Evolutionary conservation across 1,140 invertebrate species (phyloP).

Genomic region (Thaumetopoea pityocampa): DNA sequence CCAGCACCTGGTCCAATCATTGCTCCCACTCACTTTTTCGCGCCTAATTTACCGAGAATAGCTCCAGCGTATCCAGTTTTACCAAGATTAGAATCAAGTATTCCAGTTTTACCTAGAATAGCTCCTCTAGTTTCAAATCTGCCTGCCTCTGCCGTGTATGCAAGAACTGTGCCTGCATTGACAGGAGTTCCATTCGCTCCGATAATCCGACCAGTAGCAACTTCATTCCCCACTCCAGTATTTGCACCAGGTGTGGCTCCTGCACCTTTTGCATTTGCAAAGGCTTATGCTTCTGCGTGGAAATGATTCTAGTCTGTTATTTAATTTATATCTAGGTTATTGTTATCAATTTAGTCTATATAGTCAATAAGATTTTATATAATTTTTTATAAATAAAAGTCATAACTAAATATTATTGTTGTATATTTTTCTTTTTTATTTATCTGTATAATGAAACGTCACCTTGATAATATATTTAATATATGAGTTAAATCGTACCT

Average conservation of each 20-base stretch:
- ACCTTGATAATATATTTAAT: no score
- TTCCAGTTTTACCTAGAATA: constrained; percentile 22
- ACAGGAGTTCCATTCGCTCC: constrained; percentile 34
- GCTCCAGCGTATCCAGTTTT: constrained; percentile 24
- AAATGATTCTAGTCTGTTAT: constrained; percentile 45
- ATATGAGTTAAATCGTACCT: no score
- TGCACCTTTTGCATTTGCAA: constrained; percentile 23
- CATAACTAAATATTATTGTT: no score
- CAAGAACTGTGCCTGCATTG: constrained; percentile 23
- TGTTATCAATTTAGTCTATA: constrained; percentile 25
- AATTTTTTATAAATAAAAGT: constrained; percentile 32
- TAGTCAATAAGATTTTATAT: constrained; percentile 25
- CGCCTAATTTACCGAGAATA: constrained; percentile 1
- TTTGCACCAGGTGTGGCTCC: constrained; percentile 21
- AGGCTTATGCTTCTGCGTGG: constrained; percentile 45
- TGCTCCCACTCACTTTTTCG: constrained; percentile 25
- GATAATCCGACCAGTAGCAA: constrained; percentile 33
- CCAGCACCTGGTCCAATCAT: constrained; percentile 27
- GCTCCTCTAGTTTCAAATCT: constrained; percentile 15
- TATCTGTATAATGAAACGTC: no score
- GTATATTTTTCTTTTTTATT: no score
- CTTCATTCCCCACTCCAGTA: constrained; percentile 31
- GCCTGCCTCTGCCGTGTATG: constrained; percentile 14
- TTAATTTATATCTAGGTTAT: constrained; percentile 22
- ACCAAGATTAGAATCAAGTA: constrained; percentile 13